Evolutionary conservation across 1,140 invertebrate species (phyloP).

Genomic region (Drosophila busckii): DNA sequence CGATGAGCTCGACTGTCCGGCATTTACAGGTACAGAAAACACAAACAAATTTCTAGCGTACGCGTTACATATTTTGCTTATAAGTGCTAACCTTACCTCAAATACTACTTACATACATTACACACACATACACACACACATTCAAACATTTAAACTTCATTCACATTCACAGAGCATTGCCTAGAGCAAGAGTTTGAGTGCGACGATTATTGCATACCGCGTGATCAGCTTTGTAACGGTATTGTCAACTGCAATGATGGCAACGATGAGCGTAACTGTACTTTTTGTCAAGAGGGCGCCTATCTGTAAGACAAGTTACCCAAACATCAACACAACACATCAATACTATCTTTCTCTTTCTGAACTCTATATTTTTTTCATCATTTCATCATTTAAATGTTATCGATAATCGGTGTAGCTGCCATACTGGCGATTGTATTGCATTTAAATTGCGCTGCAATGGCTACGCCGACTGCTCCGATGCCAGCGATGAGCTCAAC

Average conservation of each 20-base stretch:
- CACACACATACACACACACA: not conserved
- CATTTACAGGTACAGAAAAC: constrained; percentile 61
- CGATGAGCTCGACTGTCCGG: constrained; percentile 84
- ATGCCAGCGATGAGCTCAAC: constrained; percentile 86
- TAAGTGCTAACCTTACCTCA: not conserved
- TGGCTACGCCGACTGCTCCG: constrained; percentile 84
- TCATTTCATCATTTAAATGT: constrained; percentile 9
- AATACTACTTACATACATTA: not conserved
- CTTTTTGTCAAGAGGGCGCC: constrained; percentile 62
- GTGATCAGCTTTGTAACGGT: constrained; percentile 86
- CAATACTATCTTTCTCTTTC: too few relatives aligned
- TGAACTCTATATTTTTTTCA: constrained; percentile 7
- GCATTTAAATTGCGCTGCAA: constrained; percentile 83
- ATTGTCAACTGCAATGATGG: constrained; percentile 86
- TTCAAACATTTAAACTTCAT: constrained; percentile 3
- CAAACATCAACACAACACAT: constrained; percentile 25
- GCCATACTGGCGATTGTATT: constrained; percentile 79
- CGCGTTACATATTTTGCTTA: not conserved
- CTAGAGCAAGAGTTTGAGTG: constrained; percentile 80
- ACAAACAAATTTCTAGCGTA: constrained; percentile 5
- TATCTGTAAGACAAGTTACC: constrained; percentile 66
- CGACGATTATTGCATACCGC: constrained; percentile 85
- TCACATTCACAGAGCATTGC: constrained; percentile 56
- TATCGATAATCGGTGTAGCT: constrained; percentile 47
- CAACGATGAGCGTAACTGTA: constrained; percentile 87